Conservation (phyloP, 2,888 invertebrate species). For the Gastracanthus pulcherrimus region DNA sequence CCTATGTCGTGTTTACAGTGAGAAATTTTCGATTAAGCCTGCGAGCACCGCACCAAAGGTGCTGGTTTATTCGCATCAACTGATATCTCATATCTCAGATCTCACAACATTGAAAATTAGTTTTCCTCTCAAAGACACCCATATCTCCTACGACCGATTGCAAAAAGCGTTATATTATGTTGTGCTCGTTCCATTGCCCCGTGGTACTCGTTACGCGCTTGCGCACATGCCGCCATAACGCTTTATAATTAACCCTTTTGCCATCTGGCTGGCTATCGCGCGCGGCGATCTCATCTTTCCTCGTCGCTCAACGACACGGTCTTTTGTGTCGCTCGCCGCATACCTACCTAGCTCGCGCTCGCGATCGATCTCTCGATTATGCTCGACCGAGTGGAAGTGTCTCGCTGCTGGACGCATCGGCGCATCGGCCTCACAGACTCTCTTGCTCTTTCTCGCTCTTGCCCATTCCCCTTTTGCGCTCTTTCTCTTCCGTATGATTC, state of each 20-base stretch:
- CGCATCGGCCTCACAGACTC: slow-evolving; percentile 57
- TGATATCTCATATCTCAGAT: neutral
- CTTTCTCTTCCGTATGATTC: neutral
- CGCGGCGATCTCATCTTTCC: neutral
- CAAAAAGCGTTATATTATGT: no score
- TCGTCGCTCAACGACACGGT: slow-evolving; percentile 41
- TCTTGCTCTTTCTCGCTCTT: slow-evolving; percentile 17
- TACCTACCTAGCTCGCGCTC: no score
- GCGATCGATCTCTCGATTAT: slow-evolving; percentile 71
- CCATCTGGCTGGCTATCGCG: slow-evolving; percentile 56
- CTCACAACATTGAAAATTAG: neutral
- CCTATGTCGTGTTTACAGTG: no score
- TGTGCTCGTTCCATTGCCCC: neutral
- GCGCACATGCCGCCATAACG: neutral
- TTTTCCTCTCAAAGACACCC: neutral
- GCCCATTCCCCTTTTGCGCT: neutral
- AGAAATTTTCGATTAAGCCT: no score
- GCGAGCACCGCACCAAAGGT: no score
- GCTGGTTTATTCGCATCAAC: neutral
- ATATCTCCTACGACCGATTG: neutral
- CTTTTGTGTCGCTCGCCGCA: slow-evolving; percentile 66
- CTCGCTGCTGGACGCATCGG: slow-evolving; percentile 43
- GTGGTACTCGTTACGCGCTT: neutral
- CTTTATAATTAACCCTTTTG: slow-evolving; percentile 73
- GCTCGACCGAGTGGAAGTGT: slow-evolving; percentile 72